A percentile compares a stretch with the other conserved stretches of the same genome.
These are phyloP conservation scores for Zhuqinia jingwanae DNA, from an alignment of 2,888 invertebrate species.

Conservation along the genomic window DNA sequence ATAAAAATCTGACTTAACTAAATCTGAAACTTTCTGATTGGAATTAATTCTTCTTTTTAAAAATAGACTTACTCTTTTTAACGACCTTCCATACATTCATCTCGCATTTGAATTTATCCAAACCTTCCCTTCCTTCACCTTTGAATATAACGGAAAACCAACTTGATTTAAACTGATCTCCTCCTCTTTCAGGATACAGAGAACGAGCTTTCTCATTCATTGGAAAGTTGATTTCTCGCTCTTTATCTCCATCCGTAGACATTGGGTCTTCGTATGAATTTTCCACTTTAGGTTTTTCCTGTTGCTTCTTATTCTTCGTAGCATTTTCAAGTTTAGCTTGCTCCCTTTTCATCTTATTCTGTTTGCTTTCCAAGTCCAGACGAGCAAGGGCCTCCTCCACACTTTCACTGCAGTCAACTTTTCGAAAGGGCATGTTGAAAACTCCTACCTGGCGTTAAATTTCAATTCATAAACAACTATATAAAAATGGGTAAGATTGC, in stretches of 20 bases:
- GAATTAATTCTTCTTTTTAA: not conserved
- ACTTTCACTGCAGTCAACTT: constrained; percentile 73
- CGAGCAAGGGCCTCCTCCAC: constrained; percentile 73
- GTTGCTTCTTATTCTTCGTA: not conserved
- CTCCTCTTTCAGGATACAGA: constrained; percentile 91
- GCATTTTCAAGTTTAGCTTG: not conserved
- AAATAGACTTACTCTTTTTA: constrained; percentile 84
- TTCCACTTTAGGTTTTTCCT: not conserved
- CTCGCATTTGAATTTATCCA: constrained; percentile 90
- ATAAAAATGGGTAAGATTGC: no score
- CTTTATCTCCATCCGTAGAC: constrained; percentile 65
- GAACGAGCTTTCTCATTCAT: constrained; percentile 80
- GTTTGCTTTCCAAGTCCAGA: constrained; percentile 68
- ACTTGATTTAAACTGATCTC: constrained; percentile 83
- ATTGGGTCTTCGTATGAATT: constrained; percentile 50
- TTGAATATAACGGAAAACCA: constrained; percentile 84
- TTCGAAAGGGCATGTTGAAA: constrained; percentile 37
- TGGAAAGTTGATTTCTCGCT: constrained; percentile 80
- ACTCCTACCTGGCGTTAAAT: no score
- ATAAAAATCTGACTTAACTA: not conserved
- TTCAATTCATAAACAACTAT: not conserved
- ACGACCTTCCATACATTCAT: constrained; percentile 88
- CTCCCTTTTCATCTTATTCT: constrained; percentile 55
- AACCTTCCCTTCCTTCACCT: constrained; percentile 86
- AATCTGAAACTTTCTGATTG: not conserved